Base-by-base conservation (phyloP, 2,797 vertebrate species). In the Coendou prehensilis region DNA sequence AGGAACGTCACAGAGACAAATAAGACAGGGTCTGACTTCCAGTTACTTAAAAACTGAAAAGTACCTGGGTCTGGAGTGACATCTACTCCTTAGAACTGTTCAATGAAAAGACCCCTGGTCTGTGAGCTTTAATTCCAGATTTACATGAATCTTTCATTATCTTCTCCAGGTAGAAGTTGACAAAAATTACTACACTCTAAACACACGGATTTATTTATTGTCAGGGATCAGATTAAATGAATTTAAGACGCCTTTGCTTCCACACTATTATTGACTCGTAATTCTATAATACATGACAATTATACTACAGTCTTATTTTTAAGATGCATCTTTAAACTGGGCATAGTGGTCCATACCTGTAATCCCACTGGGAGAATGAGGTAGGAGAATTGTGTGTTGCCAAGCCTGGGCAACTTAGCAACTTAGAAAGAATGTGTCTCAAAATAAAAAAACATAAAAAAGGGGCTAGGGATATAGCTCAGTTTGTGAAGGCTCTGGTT, bases 221-320 rank as follows among this genome's bases (percentile, higher is more conserved):
- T n/a, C 73, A 57, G 20, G 4, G 17, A 78, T 67, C 82, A 23
- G 6, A 81, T 75, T 23, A 79, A 71, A 61, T 56, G 59, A 92
- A 20, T 5, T 30, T 83, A 83, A 41, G 5, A 61, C 47, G 26
- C 5, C 17, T 71, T 90, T 97, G 37, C 45, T 76, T 84, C 1
- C 1, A 96, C 89, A 94, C n/a, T 83, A 86, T 23, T 76, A 88
- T 1, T 86, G 37, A 79, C 67, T 76, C 2, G 45, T 83, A 93
- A 71, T n/a, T 85, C 56, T 59, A 83, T 52, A 22, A 83, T 73
- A 47, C 4, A 89, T 8, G 81, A 76, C 14, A 47, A 50, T 56
- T 71, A 76, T 78, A 85, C 52, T 33, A 13, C 4, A 80, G 33
- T 56, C 50, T 61, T 64, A 50, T 33, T 85, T 91, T 93, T 93